Evolutionary conservation across 2,888 invertebrate genomes (phyloP), one percentile per base, ranked within the genome.

Genomic region (Exocentrus adspersus): DNA sequence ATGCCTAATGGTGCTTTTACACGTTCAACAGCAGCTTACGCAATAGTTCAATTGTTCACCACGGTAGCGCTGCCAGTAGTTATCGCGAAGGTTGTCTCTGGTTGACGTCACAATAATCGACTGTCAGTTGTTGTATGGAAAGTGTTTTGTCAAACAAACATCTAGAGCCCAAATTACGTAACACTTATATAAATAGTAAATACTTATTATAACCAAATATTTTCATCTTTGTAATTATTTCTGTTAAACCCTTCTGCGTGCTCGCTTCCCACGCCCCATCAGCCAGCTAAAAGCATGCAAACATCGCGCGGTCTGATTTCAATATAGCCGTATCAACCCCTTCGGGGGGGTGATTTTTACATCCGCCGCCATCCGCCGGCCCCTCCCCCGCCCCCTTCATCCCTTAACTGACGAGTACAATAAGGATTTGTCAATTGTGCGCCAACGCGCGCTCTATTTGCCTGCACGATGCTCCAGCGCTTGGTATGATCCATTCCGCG

Each of bases 351-450:
- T 71, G 80, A 79, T 79, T 80, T 80, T 80, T 80, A 76, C 78
- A 78, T 78, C 70, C 67, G 62, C 60, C 59, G 62, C 61, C 19
- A 58, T 24, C 62, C 60, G 20, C 66, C 69, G 62, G n/a, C n/a
- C n/a, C 70, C 67, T 60, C 60, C 59, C 60, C 61, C 19, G 54
- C 24, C 62, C 60, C 19, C 66, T 68, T 62, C 60, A 61, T 65
- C 67, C 68, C 62, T 56, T 65, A 59, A 64, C 64, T 65, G 70
- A 67, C 67, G 65, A 71, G 72, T 74, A 80, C 79, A 80, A 80
- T 80, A 79, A 80, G 79, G 79, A 79, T 80, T 79, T 78, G 79
- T 80, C 79, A 80, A 80, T 80, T 79, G 80, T 80, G 76, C 78
- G 75, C 77, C 73, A 72, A 71, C 73, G 74, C 73, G 74, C 74